Evolutionary conservation across 2,797 vertebrate genomes (phyloP).

Genomic region (Lacerta viridis): DNA sequence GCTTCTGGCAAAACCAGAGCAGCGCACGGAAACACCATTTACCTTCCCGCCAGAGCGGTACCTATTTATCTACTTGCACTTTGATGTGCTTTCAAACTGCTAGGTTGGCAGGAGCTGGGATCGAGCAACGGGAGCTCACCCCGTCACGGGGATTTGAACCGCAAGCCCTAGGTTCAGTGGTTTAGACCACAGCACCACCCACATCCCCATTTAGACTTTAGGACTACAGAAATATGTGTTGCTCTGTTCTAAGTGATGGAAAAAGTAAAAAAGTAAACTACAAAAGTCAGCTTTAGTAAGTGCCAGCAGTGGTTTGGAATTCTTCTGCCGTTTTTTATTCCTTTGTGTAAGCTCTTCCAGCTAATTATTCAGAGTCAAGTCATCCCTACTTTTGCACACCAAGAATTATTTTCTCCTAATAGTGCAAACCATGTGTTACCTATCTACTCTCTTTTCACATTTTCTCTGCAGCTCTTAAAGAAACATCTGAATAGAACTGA

Average conservation of each 20-base stretch:
- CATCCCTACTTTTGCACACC: conserved; percentile 28
- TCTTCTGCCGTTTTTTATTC: conserved; percentile 34
- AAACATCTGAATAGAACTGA: conserved; percentile 41
- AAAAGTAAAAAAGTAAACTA: background rate
- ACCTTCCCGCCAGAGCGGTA: too few species aligned
- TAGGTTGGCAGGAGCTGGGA: too few species aligned
- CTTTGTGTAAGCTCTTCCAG: conserved; percentile 64
- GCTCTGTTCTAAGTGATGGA: background rate
- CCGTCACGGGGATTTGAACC: too few species aligned
- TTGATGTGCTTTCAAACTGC: too few species aligned
- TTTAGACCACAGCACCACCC: too few species aligned
- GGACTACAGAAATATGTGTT: background rate
- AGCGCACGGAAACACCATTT: too few species aligned
- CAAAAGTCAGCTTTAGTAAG: conserved; percentile 14
- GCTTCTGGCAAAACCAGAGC: too few species aligned
- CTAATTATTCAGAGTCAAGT: conserved; percentile 58
- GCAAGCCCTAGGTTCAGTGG: too few species aligned
- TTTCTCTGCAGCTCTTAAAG: conserved; percentile 23
- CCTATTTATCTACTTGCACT: too few species aligned
- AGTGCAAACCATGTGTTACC: background rate
- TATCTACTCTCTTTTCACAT: background rate
- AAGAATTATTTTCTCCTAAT: background rate
- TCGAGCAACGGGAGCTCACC: too few species aligned
- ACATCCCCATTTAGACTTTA: background rate
- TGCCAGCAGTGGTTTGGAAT: conserved; percentile 28